Percentiles rank a stretch among this genome's conserved stretches.
phyloP scores from a whole-genome alignment of 2,797 vertebrate species.

The Steatocranus sp. region DNA sequence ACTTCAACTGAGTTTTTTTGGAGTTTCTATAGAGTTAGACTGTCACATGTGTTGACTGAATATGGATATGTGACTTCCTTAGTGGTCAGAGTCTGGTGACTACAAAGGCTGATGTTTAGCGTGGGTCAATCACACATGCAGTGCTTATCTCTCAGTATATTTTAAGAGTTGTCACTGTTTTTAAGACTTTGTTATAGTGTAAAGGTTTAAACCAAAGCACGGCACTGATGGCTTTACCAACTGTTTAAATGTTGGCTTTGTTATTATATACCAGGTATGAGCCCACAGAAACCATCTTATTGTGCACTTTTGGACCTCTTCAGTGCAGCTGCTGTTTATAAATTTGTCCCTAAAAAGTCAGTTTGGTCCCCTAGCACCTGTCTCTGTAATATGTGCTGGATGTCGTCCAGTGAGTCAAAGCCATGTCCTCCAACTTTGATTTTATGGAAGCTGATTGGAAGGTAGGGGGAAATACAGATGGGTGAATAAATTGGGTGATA shows the following conservation, averaged over 20 bases:
- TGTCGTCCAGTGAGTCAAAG: neutral
- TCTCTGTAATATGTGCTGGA: neutral
- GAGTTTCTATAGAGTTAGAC: neutral
- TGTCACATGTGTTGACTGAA: slow-evolving; percentile 22
- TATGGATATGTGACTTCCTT: slow-evolving; percentile 41
- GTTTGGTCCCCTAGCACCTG: neutral
- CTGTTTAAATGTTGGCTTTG: neutral
- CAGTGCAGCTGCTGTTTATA: neutral
- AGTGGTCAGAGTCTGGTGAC: neutral
- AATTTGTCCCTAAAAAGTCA: neutral
- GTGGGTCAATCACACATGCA: neutral
- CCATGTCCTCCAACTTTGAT: neutral
- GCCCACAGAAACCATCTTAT: neutral
- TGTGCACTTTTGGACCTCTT: neutral
- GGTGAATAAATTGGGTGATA: neutral
- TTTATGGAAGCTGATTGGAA: neutral
- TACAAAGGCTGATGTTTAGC: neutral
- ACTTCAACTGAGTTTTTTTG: slow-evolving; percentile 22
- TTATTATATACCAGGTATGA: neutral
- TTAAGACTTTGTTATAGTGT: neutral
- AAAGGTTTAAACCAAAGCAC: neutral
- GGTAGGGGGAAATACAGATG: neutral
- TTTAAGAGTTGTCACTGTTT: neutral
- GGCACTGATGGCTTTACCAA: neutral
- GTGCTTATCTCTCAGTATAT: neutral